Evolutionary conservation across 2,797 vertebrate genomes (phyloP), one percentile per base, ranked within the genome.

Genomic region (Gymnopithys bicolor): DNA sequence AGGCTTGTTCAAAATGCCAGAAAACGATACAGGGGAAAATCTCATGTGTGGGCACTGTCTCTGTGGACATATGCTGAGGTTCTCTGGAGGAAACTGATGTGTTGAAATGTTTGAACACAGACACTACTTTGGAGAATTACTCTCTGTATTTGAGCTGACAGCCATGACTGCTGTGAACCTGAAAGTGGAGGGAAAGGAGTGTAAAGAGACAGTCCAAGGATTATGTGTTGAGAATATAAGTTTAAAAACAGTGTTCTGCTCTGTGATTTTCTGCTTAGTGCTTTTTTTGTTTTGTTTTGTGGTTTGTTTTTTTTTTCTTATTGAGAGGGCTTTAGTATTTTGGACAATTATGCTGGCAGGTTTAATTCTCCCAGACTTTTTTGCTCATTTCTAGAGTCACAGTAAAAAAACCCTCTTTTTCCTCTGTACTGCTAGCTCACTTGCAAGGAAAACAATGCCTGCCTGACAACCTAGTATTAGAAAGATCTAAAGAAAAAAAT

Each of bases 91-190:
- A 86, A 78, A 48, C 24, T 23, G 84, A 59, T 84, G 39, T 82
- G 64, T 80, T 87, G 87, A 92, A 95, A 68, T 85, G 82, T 92
- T 96, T 89, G 84, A 93, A 78, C 93, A 84, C 27, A 62, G 71
- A 78, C 33, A 39, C 49, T 68, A 5, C 86, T 92, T 90, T 69
- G 79, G 95, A 90, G 87, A 91, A 89, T 94, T 88, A 19, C 69
- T 94, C 93, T 94, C 64, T 92, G 60, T 73, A 37, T 89, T 79
- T 86, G 73, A 93, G 51, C 69, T 96, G 95, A 89, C 94, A 94
- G 91, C 83, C 63, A 13, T 92, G 94, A 78, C 88, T 95, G 67
- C 79, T 78, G 51, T 75, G 84, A 90, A 75, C 73, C 28, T 91
- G 18, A 35, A 89, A 76, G 51, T n/a, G 18, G 51, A 85, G 53